A percentile compares a stretch with the other conserved stretches of the same genome.
These are phyloP conservation scores for Eupithecia subumbrata DNA, from an alignment of 2,888 invertebrate species.

Conservation along the genomic window DNA sequence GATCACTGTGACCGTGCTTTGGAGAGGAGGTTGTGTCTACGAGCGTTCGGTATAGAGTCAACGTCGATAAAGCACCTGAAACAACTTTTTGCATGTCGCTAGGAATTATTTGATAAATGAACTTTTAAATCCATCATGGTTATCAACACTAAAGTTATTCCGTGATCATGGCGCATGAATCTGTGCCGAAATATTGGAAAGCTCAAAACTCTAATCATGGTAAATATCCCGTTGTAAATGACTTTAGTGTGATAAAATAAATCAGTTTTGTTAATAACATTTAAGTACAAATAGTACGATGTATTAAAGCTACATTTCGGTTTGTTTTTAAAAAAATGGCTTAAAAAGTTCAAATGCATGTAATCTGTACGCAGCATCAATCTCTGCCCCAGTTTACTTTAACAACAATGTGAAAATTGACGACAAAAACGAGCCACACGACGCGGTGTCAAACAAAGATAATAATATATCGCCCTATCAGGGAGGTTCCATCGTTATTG, in stretches of 20 bases:
- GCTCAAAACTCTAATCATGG: too few relatives aligned
- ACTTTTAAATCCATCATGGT: too few relatives aligned
- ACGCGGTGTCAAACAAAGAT: conserved; percentile 79
- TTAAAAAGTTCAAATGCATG: background rate
- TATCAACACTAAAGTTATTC: too few relatives aligned
- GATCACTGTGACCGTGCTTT: conserved; percentile 58
- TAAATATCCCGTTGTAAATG: too few relatives aligned
- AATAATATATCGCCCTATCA: conserved; percentile 78
- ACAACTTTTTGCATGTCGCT: background rate
- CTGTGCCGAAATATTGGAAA: too few relatives aligned
- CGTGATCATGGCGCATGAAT: too few relatives aligned
- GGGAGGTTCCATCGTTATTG: conserved; percentile 74
- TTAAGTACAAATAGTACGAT: background rate
- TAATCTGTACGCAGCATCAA: conserved; percentile 35
- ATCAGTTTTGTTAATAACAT: background rate
- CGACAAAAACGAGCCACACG: conserved; percentile 77
- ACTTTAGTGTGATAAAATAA: too few relatives aligned
- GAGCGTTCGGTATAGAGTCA: conserved; percentile 32
- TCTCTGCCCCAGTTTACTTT: conserved; percentile 61
- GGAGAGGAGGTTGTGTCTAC: conserved; percentile 39
- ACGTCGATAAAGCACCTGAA: conserved; percentile 23
- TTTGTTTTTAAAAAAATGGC: background rate
- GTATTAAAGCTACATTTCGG: background rate
- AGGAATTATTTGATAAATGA: too few relatives aligned
- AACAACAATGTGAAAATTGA: conserved; percentile 73